Evolutionary conservation across 1,140 invertebrate species (phyloP).

Genomic region (Whitmania pigra): DNA sequence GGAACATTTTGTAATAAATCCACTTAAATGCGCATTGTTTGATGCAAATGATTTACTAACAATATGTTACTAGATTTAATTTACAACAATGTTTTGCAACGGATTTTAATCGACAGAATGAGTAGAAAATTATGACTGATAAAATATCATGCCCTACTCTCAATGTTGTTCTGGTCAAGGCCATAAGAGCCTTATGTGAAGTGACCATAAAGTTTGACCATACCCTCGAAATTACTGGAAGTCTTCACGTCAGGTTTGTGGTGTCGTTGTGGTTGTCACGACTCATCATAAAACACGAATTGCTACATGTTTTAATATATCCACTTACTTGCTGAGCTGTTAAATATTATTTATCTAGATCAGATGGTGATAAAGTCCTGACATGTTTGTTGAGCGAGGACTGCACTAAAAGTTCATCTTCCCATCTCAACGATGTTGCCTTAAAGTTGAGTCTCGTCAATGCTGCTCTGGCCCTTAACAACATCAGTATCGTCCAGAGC

Average conservation of each 20-base stretch:
- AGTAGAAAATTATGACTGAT: constrained; percentile 12
- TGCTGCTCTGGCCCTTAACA: constrained; percentile 11
- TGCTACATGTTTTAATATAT: too few species aligned
- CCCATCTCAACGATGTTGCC: background rate
- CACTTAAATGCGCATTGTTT: too few species aligned
- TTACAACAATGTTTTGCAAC: too few species aligned
- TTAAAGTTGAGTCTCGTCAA: constrained; percentile 15
- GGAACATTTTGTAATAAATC: too few species aligned
- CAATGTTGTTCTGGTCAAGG: constrained; percentile 21
- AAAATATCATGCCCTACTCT: constrained; percentile 23
- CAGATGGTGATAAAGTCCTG: constrained; percentile 24
- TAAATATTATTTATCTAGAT: constrained; percentile 10
- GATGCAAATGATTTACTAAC: too few species aligned
- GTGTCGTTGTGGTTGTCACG: too few species aligned
- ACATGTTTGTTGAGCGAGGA: constrained; percentile 24
- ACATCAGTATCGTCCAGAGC: constrained; percentile 10
- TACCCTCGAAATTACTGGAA: constrained; percentile 24
- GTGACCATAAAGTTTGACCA: constrained; percentile 22
- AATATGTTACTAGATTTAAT: too few species aligned
- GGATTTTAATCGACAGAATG: too few species aligned
- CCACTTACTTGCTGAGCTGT: background rate
- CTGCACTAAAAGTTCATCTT: constrained; percentile 2
- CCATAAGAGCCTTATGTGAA: constrained; percentile 24
- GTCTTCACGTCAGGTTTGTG: constrained; percentile 21
- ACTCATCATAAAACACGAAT: too few species aligned